Evolutionary conservation across 2,113 vertebrate species (phyloP), one percentile per base, ranked within the genome.

Genomic region (Coptodon rendalli): DNA sequence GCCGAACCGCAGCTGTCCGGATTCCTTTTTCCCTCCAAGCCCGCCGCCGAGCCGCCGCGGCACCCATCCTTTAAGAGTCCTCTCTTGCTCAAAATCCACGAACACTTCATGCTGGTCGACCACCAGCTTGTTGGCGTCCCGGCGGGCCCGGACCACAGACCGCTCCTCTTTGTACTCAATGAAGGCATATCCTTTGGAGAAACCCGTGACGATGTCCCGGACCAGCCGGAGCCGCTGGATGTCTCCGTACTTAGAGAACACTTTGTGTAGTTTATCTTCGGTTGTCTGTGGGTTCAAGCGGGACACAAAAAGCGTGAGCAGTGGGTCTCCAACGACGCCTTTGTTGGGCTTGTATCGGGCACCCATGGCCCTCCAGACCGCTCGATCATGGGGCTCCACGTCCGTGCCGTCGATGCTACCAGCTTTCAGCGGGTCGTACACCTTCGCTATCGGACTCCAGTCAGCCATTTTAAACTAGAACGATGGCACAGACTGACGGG

Each of bases 371-470:
- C 99, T 95, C 97, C 98, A 99, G 1, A 99, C 95, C 0, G 98
- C 99, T 0, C 97, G 97, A 93, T 99, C 98, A 1, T 99, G 99
- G 1, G 99, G 99, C 83, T 99, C 99, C 80, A 98, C 96, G 1
- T 99, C 98, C 0, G 99, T 99, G 16, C 99, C 98, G 22, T 99
- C 98, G 4, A 99, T 99, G 95, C 99, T 99, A 43, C 99, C 98
- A 0, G 99, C 98, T 93, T 99, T 99, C 16, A 99, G 97, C 0
- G 99, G 97, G 59, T 98, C 96, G 3, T 99, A 99, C 14, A 97
- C 95, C 92, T 97, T 98, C 1, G 98, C 98, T 2, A 99, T 97
- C 34, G 98, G 97, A 48, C 96, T 97, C 99, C 98, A 99, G 36
- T 98, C 97, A 0, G 87, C 96, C 98, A 99, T 99, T 5, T 19